These are phyloP conservation scores for Anodontia alba DNA, from an alignment of 2,888 invertebrate genomes.

Conservation along the genomic window DNA sequence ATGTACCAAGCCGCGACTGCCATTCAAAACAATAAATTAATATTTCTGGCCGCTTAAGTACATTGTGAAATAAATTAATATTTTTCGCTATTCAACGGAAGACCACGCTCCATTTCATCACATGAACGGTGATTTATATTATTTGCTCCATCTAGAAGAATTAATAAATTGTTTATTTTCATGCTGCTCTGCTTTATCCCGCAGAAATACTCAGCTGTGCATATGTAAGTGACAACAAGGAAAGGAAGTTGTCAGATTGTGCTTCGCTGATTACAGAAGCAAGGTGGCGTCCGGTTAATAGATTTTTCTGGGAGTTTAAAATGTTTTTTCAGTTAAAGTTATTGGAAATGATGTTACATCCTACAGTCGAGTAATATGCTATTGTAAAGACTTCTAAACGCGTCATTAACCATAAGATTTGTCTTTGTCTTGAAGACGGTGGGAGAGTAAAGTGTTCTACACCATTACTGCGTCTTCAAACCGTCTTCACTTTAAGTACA, in stretches of 20 bases:
- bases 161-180: conserved; percentile 60
- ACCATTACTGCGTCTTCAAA: no score
- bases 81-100: conserved; percentile 56
- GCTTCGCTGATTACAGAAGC: not conserved
- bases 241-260: conserved; percentile 13
- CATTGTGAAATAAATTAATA: conserved; percentile 51
- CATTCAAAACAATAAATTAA: conserved; percentile 19
- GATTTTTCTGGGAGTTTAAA: not conserved
- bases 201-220: not conserved
- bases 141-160: conserved; percentile 51
- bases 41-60: conserved; percentile 26
- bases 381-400: no score
- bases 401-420: no score
- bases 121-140: conserved; percentile 55
- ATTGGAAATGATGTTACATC: not conserved
- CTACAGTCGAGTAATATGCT: not conserved
- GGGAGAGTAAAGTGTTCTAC: no score
- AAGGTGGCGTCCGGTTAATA: not conserved
- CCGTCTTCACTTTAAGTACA: no score
- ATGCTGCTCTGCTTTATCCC: not conserved
- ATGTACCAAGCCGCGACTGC: conserved; percentile 1
- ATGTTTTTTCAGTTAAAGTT: not conserved
- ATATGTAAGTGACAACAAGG: not conserved
- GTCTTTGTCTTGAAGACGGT: no score
- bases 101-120: conserved; percentile 53